Conservation (phyloP, 64 coral and sea anemone genomes). For the Dendronephthya gigantea region DNA sequence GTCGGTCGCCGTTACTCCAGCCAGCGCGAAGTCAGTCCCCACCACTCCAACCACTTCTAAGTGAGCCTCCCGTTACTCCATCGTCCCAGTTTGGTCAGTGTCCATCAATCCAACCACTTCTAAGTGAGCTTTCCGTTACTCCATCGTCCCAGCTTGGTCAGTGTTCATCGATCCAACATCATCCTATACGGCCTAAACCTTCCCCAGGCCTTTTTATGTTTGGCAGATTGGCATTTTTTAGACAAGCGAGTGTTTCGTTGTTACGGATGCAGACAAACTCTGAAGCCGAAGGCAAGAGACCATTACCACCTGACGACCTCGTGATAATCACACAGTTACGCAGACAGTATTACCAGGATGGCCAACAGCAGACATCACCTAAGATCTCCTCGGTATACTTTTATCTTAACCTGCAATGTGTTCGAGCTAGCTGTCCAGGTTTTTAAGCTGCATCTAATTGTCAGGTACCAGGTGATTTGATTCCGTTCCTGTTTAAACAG, state of each 20-base stretch:
- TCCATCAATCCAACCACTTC: neutral
- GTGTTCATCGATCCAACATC: neutral
- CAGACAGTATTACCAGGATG: slow-evolving; percentile 32
- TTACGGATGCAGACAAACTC: slow-evolving; percentile 12
- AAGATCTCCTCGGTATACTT: slow-evolving; percentile 13
- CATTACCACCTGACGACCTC: slow-evolving; percentile 15
- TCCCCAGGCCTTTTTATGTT: neutral
- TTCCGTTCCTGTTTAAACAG: slow-evolving; percentile 25
- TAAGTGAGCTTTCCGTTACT: neutral
- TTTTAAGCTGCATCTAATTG: slow-evolving; percentile 24
- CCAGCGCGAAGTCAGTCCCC: no score
- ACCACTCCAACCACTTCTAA: no score
- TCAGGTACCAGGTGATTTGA: slow-evolving; percentile 24
- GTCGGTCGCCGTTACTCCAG: no score
- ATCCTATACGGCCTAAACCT: neutral
- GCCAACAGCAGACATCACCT: slow-evolving; percentile 16
- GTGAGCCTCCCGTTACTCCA: no score
- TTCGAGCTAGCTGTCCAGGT: no score
- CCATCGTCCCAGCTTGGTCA: neutral
- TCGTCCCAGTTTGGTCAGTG: no score
- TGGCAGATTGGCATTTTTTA: neutral
- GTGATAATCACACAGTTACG: slow-evolving; percentile 31
- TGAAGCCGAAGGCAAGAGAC: slow-evolving; percentile 19
- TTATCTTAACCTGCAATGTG: no score
- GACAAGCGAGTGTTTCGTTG: slow-evolving; percentile 11